Conservation (phyloP, 53 echinoderm and acorn worm genomes). For the Apostichopus leukothele region DNA sequence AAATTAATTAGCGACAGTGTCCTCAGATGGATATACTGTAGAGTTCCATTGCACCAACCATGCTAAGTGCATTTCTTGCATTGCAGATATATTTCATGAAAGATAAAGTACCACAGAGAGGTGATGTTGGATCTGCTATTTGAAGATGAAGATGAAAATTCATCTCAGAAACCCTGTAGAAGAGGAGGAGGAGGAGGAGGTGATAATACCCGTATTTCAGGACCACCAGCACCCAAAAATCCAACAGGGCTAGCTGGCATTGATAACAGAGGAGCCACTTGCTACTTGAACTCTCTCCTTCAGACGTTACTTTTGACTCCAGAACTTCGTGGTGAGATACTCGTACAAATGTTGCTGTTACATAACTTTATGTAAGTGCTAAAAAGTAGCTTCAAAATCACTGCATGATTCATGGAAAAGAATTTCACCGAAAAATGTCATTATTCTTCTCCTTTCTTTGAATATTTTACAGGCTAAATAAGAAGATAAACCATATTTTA, state of each 20-base stretch:
- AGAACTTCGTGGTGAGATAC: conserved; percentile 80
- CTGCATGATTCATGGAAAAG: too few relatives aligned
- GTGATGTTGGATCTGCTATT: conserved; percentile 40
- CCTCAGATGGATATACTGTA: too few relatives aligned
- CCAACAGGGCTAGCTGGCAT: conserved; percentile 82
- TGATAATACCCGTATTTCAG: background rate
- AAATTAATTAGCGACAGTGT: too few relatives aligned
- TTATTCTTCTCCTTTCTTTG: too few relatives aligned
- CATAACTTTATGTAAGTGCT: too few relatives aligned
- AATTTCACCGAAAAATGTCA: too few relatives aligned
- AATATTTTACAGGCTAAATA: too few relatives aligned
- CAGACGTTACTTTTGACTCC: conserved; percentile 89
- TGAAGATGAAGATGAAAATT: background rate
- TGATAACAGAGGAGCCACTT: conserved; percentile 90
- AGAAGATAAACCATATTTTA: too few relatives aligned
- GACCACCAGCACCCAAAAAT: conserved; percentile 58
- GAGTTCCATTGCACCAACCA: too few relatives aligned
- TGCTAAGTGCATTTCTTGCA: too few relatives aligned
- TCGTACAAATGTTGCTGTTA: too few relatives aligned
- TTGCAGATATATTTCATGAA: background rate
- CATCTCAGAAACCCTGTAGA: background rate
- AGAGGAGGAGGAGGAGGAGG: background rate
- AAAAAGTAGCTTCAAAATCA: too few relatives aligned
- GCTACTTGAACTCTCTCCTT: conserved; percentile 89
- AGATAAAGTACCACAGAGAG: background rate